Evolutionary conservation across 2,113 vertebrate genomes (phyloP).

Genomic region (Ciconia boyciana): DNA sequence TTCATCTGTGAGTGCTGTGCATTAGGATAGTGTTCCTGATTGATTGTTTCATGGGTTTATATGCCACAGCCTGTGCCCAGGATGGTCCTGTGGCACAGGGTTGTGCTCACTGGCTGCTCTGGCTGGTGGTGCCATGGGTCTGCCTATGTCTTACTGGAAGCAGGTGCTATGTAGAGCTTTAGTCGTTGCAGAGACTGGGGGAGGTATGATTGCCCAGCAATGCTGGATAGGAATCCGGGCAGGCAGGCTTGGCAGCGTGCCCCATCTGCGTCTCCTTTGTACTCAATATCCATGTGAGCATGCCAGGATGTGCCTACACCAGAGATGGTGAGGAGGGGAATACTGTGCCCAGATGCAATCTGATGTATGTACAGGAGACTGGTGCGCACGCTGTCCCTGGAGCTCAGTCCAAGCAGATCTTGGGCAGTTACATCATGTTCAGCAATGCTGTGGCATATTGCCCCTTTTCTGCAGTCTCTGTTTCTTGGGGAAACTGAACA

Average conservation of each 20-base stretch:
- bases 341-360: neutral
- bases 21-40: accelerated
- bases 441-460: neutral
- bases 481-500: neutral
- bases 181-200: neutral
- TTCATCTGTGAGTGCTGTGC: accelerated
- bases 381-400: neutral
- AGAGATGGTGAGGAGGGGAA: neutral
- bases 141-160: neutral
- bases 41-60: neutral
- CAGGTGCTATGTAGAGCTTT: neutral
- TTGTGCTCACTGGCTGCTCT: neutral
- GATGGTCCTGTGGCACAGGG: neutral
- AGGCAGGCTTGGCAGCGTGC: neutral
- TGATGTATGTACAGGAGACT: neutral
- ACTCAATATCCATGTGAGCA: neutral
- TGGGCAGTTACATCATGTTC: neutral
- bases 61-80: neutral
- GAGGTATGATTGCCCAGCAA: neutral
- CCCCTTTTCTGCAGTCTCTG: neutral
- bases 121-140: neutral
- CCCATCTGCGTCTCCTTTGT: neutral
- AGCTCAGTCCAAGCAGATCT: neutral
- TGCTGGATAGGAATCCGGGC: neutral
- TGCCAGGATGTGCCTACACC: neutral